Evolutionary conservation across 1,140 invertebrate species (phyloP).

Genomic region (Tetramorium parvispinum): DNA sequence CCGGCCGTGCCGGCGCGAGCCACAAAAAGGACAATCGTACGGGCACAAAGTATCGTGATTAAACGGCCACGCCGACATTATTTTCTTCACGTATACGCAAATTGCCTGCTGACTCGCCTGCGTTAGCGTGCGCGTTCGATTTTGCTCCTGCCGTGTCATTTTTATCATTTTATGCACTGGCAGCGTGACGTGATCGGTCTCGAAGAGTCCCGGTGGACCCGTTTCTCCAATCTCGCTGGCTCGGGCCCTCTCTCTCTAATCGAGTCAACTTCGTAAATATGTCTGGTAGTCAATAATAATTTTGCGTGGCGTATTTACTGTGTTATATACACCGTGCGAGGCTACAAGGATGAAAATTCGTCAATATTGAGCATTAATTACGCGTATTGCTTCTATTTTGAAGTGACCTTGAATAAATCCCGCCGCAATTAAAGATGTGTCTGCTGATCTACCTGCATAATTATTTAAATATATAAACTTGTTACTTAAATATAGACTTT

Average conservation of each 20-base stretch:
- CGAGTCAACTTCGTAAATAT: constrained; percentile 32
- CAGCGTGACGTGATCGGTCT: constrained; percentile 26
- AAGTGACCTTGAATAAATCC: not conserved
- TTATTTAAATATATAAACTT: not conserved
- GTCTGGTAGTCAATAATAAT: constrained; percentile 11
- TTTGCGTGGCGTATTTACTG: not conserved
- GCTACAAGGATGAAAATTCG: not conserved
- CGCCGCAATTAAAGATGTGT: not conserved
- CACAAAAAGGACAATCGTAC: constrained; percentile 33
- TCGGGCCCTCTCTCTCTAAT: not conserved
- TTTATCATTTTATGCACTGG: constrained; percentile 43
- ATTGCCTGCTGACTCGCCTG: constrained; percentile 30
- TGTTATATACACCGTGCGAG: not conserved
- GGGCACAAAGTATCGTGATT: constrained; percentile 32
- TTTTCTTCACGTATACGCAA: constrained; percentile 33
- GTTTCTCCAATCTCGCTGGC: not conserved
- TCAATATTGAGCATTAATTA: constrained; percentile 3
- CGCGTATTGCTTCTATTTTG: not conserved
- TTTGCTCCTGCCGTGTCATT: constrained; percentile 17
- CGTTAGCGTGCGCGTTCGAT: constrained; percentile 16
- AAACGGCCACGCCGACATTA: constrained; percentile 20
- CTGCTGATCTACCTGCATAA: not conserved
- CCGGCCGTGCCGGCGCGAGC: not conserved
- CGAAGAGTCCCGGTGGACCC: not conserved
- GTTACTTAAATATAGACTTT: not conserved